Evolutionary conservation across 2,113 vertebrate genomes (phyloP), one percentile per base, ranked within the genome.

Genomic region (Regulus satrapa): DNA sequence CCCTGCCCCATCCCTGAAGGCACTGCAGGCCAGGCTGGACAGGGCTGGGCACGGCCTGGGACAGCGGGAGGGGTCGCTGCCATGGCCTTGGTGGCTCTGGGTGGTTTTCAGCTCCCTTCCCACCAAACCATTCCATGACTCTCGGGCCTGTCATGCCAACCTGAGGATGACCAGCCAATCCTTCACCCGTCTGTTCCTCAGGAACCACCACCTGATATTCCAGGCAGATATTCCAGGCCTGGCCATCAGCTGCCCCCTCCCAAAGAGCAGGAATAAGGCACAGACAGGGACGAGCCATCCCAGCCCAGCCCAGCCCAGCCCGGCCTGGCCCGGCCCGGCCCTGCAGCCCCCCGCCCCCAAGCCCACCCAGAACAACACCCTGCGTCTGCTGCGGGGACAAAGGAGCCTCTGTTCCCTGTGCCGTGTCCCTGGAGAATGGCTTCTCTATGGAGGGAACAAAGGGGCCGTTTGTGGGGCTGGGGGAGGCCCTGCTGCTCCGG

Each of bases 391-490:
- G 0, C 4, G 20, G 28, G 66, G 38, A 96, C 95, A 96, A 96
- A 24, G 77, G 5, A 4, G 1, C 12, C 77, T 9, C 87, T 96
- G 94, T 92, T n/a, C 58, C 74, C 49, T 5, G 3, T 21, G 18
- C 14, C 25, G 8, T 18, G 26, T 29, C 36, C 61, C 31, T 8
- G 3, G 38, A 94, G 91, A 94, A 92, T 45, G 73, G 46, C 86
- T 68, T 36, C 88, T 28, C 80, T 88, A 6, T 75, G 74, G 56
- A 15, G 18, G 38, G 41, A 72, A 95, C 94, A 96, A 95, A 77
- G 51, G 89, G 68, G 62, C 77, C 38, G 61, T 85, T 79, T 87
- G 87, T 11, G 21, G 78, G 46, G 74, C 54, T 9, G 78, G 61
- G 77, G 74, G 32, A 19, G 12, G 66, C 18, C 69, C 64, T 0